Base-by-base conservation (phyloP, 2,113 vertebrate species). In the Pyrgilauda ruficollis region DNA sequence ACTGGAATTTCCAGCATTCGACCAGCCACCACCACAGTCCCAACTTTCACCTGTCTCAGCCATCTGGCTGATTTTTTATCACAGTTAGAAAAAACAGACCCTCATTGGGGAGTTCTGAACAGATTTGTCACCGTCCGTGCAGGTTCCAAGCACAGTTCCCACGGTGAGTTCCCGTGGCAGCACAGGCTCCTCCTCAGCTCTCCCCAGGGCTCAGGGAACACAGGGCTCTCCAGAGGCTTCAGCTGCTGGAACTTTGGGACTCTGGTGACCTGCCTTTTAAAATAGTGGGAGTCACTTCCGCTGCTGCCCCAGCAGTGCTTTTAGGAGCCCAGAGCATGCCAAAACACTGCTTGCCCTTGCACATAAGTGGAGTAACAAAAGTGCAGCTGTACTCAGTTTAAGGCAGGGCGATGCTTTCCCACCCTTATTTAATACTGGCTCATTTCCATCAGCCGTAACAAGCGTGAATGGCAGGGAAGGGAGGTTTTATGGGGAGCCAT, bases 221-320 rank as follows among this genome's bases (percentile, higher is more conserved):
- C 47, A 15, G 26, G 0, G 69, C 44, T 75, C 91, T 84, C 87
- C 93, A 84, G 91, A 73, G 89, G 76, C 80, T 84, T 84, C 94
- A 86, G 89, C 94, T 93, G 95, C 84, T 78, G 52, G 7, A 89
- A 59, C 86, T 84, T 37, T 81, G 91, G 84, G 86, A 96, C 39
- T 20, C 84, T 92, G 93, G 9, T 89, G 96, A 96, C 95, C 94
- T 74, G 93, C 11, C 95, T 82, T 59, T 89, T 92, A 63, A 90
- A 86, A 47, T 3, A 95, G 89, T 61, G 93, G 87, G 68, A 95
- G 91, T 72, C 84, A 84, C 94, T 94, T 95, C 96, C 73, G 5
- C 1, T 84, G 93, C 69, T 90, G 66, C 91, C 84, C 79, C 91
- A 70, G 91, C 89, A 75, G 69, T 41, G 89, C 53, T 82, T 61